Evolutionary conservation across 2,888 invertebrate genomes (phyloP).

Genomic region (Spicauda simplicius): DNA sequence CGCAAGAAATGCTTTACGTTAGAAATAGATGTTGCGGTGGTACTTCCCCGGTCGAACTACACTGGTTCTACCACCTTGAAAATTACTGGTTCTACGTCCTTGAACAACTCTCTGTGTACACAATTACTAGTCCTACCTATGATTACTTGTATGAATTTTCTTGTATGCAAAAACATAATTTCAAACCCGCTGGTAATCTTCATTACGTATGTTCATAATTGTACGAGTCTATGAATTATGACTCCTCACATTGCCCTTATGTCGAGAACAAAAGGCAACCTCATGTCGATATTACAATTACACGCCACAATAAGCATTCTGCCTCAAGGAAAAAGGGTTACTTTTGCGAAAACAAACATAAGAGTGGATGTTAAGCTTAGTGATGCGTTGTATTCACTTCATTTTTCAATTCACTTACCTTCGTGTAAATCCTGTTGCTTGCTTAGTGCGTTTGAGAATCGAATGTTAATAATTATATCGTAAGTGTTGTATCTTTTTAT

Average conservation of each 20-base stretch:
- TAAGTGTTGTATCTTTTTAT: too few species aligned
- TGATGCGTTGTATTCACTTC: constrained; percentile 12
- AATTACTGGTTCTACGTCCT: too few species aligned
- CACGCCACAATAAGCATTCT: not conserved
- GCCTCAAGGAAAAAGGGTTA: not conserved
- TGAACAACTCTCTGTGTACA: too few species aligned
- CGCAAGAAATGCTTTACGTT: too few species aligned
- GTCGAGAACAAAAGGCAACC: constrained; percentile 8
- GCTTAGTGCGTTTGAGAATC: not conserved
- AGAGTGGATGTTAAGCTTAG: not conserved
- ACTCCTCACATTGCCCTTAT: constrained; percentile 8
- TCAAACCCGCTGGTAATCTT: not conserved
- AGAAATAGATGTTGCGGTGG: too few species aligned
- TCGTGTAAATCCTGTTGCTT: constrained; percentile 10
- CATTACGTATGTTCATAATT: constrained; percentile 15
- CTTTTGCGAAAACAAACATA: not conserved
- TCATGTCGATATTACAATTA: not conserved
- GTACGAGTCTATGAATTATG: constrained; percentile 5
- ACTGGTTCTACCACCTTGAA: too few species aligned
- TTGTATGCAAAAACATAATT: constrained; percentile 3
- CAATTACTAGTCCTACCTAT: too few species aligned
- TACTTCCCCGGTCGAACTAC: too few species aligned
- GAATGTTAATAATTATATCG: too few species aligned
- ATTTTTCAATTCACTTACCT: constrained; percentile 16
- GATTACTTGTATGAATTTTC: not conserved